phyloP scores from a whole-genome alignment of 2,113 vertebrate genomes.

The Lethenteron camtschaticum region DNA sequence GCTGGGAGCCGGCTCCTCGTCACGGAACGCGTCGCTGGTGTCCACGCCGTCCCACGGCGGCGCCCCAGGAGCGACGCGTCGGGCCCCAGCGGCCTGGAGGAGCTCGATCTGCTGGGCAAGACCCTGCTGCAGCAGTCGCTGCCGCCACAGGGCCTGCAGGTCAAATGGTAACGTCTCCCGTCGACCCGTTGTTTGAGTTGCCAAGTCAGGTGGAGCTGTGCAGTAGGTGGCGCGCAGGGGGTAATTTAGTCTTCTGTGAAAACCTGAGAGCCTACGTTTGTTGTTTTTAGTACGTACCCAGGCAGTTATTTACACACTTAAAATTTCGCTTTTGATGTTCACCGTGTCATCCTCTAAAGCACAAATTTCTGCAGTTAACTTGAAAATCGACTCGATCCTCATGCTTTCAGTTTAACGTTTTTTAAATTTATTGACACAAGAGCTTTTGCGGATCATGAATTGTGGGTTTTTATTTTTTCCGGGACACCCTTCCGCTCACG shows the following conservation, averaged over 20 bases:
- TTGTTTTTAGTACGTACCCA: constrained; percentile 9
- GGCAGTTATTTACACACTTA: too few species aligned
- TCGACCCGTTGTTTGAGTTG: neutral
- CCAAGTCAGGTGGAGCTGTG: neutral
- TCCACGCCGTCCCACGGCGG: too few species aligned
- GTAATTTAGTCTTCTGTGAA: too few species aligned
- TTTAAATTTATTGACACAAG: constrained; percentile 10
- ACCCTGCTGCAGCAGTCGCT: constrained; percentile 26
- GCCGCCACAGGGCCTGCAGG: neutral
- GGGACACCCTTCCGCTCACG: constrained; percentile 11
- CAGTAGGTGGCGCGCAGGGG: neutral
- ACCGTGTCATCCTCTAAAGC: constrained; percentile 12
- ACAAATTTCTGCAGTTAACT: constrained; percentile 15
- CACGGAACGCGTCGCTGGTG: too few species aligned
- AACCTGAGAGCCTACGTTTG: neutral
- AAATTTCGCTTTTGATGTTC: constrained; percentile 17
- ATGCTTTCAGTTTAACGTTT: constrained; percentile 12
- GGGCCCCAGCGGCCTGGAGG: constrained; percentile 15
- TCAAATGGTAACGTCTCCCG: constrained; percentile 5
- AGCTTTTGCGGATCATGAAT: constrained; percentile 19
- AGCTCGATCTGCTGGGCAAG: constrained; percentile 23
- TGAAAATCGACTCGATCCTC: constrained; percentile 13
- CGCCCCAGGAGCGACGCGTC: too few species aligned
- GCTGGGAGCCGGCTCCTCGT: too few species aligned
- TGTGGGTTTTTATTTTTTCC: constrained; percentile 15